These are phyloP conservation scores for Hypolimnas misippus DNA, from an alignment of 2,888 invertebrate species.

Conservation along the genomic window DNA sequence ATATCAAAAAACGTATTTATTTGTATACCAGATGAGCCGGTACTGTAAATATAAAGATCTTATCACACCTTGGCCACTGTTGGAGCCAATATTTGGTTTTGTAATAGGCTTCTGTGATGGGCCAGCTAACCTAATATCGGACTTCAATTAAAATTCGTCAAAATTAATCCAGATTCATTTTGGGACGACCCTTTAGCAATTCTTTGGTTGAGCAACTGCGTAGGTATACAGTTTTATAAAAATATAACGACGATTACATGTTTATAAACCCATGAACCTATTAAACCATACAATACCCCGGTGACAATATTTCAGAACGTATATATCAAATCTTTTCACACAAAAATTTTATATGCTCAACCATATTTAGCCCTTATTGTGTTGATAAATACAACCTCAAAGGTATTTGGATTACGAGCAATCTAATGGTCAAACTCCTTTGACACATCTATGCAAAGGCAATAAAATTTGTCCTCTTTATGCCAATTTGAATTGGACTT, in stretches of 20 bases:
- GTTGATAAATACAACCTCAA: conserved; percentile 7
- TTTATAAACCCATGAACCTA: conserved; percentile 5
- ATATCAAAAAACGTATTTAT: too few species aligned
- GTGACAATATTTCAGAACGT: conserved; percentile 3
- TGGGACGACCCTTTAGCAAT: too few species aligned
- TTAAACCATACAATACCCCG: not conserved
- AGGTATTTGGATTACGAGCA: conserved; percentile 5
- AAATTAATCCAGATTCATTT: too few species aligned
- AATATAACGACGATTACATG: not conserved
- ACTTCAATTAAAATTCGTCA: too few species aligned
- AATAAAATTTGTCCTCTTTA: conserved; percentile 13
- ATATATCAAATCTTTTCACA: conserved; percentile 15
- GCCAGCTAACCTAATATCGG: too few species aligned
- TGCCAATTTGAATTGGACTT: not conserved
- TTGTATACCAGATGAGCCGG: too few species aligned
- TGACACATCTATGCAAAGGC: conserved; percentile 26
- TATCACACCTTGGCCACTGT: too few species aligned
- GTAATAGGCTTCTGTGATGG: too few species aligned
- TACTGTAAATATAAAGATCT: too few species aligned
- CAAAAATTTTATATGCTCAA: conserved; percentile 4
- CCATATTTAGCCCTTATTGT: conserved; percentile 6
- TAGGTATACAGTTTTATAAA: conserved; percentile 9
- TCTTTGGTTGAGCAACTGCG: too few species aligned
- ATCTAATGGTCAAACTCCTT: conserved; percentile 26
- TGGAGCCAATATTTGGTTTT: too few species aligned